phyloP scores from a whole-genome alignment of 2,888 invertebrate genomes.

The Orthosia gracilis region DNA sequence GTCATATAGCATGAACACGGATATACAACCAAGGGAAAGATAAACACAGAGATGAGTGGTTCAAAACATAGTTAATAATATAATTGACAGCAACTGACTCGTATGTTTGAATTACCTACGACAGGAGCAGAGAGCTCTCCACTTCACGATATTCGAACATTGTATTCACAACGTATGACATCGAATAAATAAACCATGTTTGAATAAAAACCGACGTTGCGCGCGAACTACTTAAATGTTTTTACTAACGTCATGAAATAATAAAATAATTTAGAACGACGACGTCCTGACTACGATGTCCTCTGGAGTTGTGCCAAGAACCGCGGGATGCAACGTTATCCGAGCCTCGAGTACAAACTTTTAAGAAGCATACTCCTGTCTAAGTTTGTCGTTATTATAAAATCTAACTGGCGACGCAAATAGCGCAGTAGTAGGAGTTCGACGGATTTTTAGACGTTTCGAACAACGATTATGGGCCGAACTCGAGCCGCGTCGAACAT shows the following conservation, averaged over 20 bases:
- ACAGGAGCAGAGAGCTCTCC: conserved; percentile 65
- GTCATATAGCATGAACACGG: conserved; percentile 49
- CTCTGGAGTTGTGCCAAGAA: conserved; percentile 79
- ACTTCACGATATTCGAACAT: conserved; percentile 64
- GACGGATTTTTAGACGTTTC: conserved; percentile 76
- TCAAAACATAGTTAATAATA: conserved; percentile 69
- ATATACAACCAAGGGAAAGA: conserved; percentile 38
- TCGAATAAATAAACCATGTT: conserved; percentile 63
- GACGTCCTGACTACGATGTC: conserved; percentile 74
- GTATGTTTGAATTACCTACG: conserved; percentile 71
- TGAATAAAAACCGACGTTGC: conserved; percentile 58
- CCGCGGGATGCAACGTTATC: conserved; percentile 77
- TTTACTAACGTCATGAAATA: conserved; percentile 77
- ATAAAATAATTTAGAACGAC: conserved; percentile 83
- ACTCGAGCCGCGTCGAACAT: conserved; percentile 62
- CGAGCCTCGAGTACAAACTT: conserved; percentile 76
- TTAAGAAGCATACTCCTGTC: conserved; percentile 78
- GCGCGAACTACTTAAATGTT: conserved; percentile 69
- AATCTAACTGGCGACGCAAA: conserved; percentile 76
- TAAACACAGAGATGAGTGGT: conserved; percentile 61
- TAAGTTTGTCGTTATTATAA: conserved; percentile 80
- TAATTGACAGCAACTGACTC: conserved; percentile 69
- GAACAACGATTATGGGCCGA: conserved; percentile 76
- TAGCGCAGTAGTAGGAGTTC: conserved; percentile 67
- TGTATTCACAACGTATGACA: conserved; percentile 60